A percentile compares a stretch with the other conserved stretches of the same genome.
These are phyloP conservation scores for Chiloscyllium plagiosum DNA, from an alignment of 2,113 vertebrate genomes.

Conservation along the genomic window DNA sequence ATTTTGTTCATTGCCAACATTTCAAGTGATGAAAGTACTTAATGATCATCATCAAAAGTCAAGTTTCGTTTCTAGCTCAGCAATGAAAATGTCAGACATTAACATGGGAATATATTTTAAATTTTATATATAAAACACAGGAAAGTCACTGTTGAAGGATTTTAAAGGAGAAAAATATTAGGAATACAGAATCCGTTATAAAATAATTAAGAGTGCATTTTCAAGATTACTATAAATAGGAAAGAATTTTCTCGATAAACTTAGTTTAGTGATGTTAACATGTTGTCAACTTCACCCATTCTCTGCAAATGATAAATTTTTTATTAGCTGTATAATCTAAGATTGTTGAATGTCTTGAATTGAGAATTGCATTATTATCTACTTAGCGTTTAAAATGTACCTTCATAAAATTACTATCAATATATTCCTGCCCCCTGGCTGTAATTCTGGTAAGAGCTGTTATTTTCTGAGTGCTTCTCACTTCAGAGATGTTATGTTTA, in stretches of 20 bases:
- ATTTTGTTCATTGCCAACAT: background rate
- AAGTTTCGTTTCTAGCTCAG: background rate
- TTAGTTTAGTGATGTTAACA: too few relatives aligned
- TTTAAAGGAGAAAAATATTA: too few relatives aligned
- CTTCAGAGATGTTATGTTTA: background rate
- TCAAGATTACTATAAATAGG: background rate
- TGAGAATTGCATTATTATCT: background rate
- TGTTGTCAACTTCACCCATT: too few relatives aligned
- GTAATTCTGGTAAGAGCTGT: background rate
- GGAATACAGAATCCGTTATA: too few relatives aligned
- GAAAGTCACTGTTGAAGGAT: background rate
- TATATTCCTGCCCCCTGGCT: background rate
- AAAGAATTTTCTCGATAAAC: background rate
- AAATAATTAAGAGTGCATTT: too few relatives aligned
- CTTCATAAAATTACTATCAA: slow-evolving; percentile 6
- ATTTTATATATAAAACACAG: background rate
- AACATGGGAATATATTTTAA: background rate
- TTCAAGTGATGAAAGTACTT: background rate
- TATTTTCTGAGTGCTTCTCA: background rate
- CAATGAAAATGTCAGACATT: background rate
- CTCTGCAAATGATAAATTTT: background rate
- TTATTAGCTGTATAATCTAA: background rate
- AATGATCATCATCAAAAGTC: background rate
- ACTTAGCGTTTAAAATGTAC: background rate
- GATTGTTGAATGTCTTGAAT: background rate